phyloP scores from a whole-genome alignment of 2,888 invertebrate species.

The Sarcophaga variegata region DNA sequence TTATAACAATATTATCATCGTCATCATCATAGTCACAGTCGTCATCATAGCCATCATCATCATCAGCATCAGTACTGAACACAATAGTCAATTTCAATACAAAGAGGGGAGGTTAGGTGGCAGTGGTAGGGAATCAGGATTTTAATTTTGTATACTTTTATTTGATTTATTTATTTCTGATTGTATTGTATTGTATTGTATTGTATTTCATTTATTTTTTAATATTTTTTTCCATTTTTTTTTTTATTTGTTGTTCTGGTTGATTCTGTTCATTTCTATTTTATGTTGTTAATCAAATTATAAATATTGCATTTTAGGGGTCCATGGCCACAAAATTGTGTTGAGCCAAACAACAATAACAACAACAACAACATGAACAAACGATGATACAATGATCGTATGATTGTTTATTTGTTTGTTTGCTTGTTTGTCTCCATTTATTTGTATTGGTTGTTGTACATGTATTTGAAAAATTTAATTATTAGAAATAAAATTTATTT shows the following conservation, averaged over 20 bases:
- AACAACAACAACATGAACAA: not conserved
- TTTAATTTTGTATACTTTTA: slow-evolving; percentile 16
- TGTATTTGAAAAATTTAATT: slow-evolving; percentile 60
- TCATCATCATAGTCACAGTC: slow-evolving; percentile 34
- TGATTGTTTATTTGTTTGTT: too few relatives aligned
- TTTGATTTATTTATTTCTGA: slow-evolving; percentile 35
- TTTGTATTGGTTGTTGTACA: slow-evolving; percentile 1
- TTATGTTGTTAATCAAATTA: slow-evolving; percentile 70
- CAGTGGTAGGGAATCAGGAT: not conserved
- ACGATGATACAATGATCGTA: too few relatives aligned
- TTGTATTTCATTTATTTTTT: slow-evolving; percentile 53
- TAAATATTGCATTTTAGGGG: slow-evolving; percentile 68
- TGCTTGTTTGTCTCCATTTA: too few relatives aligned
- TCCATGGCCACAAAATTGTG: slow-evolving; percentile 55
- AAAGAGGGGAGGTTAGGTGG: not conserved
- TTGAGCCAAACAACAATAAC: not conserved
- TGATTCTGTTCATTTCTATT: slow-evolving; percentile 55
- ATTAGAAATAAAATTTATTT: slow-evolving; percentile 54
- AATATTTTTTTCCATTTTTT: not conserved
- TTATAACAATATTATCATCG: slow-evolving; percentile 66
- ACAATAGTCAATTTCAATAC: too few relatives aligned
- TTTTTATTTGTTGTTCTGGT: slow-evolving; percentile 33
- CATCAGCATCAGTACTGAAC: slow-evolving; percentile 13
- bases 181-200: not conserved
- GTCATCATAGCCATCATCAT: not conserved